A percentile compares a stretch with the other conserved stretches of the same genome.
These are phyloP conservation scores for Catharus ustulatus DNA, from an alignment of 2,797 vertebrate genomes.

Conservation along the genomic window DNA sequence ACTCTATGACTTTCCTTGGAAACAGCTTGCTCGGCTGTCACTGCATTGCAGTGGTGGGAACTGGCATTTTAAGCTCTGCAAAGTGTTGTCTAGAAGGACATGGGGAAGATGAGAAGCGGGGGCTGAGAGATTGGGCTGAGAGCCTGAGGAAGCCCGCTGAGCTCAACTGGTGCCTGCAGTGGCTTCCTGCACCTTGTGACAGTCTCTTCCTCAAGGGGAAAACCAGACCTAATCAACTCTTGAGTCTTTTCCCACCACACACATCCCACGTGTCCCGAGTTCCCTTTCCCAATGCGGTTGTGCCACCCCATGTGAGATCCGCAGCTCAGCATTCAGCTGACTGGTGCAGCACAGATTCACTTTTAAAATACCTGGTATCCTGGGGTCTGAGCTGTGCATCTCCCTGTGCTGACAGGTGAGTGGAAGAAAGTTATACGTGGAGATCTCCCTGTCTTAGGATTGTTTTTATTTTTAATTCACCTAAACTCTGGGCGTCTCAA, in stretches of 20 bases:
- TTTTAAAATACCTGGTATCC: neutral
- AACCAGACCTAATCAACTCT: accelerated
- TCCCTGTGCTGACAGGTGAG: neutral
- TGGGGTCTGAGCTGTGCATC: neutral
- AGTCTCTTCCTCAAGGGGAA: neutral
- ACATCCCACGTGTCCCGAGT: accelerated
- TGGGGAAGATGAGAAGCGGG: neutral
- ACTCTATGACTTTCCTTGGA: neutral
- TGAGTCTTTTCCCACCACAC: neutral
- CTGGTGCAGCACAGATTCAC: accelerated
- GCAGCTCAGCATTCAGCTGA: accelerated
- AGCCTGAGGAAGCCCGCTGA: neutral
- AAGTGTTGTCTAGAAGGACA: neutral
- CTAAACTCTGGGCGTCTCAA: neutral
- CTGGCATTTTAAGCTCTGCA: accelerated
- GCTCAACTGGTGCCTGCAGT: neutral
- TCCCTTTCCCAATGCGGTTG: accelerated
- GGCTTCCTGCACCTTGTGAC: neutral
- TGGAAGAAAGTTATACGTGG: neutral
- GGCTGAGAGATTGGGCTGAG: neutral
- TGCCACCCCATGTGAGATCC: accelerated
- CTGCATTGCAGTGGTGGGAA: neutral
- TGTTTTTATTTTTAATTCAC: neutral
- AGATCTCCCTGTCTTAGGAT: neutral
- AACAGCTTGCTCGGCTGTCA: neutral